Base-by-base conservation (phyloP, 2,888 invertebrate species). In the Drosophila merina region DNA sequence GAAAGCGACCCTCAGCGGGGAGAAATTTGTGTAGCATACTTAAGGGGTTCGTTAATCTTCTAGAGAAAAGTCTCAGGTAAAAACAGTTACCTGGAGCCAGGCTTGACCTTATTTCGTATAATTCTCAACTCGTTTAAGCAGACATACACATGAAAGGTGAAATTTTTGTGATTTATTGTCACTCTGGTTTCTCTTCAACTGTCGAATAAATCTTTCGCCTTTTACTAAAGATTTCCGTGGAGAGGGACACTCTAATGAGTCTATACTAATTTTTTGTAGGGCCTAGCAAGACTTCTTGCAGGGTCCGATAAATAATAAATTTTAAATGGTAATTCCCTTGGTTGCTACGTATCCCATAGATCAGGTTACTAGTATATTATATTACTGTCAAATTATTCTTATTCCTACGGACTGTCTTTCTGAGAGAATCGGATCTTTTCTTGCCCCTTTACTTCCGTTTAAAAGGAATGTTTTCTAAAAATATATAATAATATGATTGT, bases 101-200 rank as follows among this genome's bases (percentile, higher is more conserved):
- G 28, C 5, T 6, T 8, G 14, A 42, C 6, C 9, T 36, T 55
- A 12, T 74, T 76, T 36, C 2, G 40, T 63, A 54, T 7, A 60
- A 83, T 77, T 84, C 81, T 4, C 69, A 84, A 84, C 14, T 26
- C 10, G 58, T 79, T 75, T 0, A 55, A 58, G 40, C 26, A 4
- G 1, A 2, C 4, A 0, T 1, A 0, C 7, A 49, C 28, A 20
- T 1, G 9, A 31, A 5, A 0, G 1, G 5, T 8, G 6, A 2
- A 0, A 4, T n/a, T 0, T 10, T 56, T 8, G 2, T 0, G 0
- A 0, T 0, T 0, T 0, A 0, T 26, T 40, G 0, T 74, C 33
- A 92, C 94, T 94, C 93, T 93, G 93, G 94, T 93, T 93, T 94
- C 93, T 93, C 93, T 94, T 93, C 94, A 94, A 91, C 91, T 86